These are phyloP conservation scores for Sebastes jordani DNA, from an alignment of 2,797 vertebrate genomes.

Conservation along the genomic window DNA sequence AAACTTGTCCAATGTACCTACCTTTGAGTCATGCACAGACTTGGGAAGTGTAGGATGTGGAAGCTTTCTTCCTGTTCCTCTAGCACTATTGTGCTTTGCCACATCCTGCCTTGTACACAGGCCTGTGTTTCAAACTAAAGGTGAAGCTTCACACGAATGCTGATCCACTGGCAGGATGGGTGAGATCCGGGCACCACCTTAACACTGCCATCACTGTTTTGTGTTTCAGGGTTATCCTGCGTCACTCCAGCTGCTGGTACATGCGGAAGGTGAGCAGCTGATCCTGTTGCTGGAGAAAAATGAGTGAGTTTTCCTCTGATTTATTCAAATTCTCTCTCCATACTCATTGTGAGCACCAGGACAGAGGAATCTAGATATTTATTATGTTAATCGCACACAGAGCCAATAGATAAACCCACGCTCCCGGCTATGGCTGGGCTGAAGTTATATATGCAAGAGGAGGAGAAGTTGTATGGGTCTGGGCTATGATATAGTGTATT, in stretches of 20 bases:
- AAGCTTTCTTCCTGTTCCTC: constrained; percentile 58
- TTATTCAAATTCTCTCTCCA: constrained; percentile 4
- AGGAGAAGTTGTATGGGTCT: constrained; percentile 31
- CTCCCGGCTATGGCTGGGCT: constrained; percentile 1
- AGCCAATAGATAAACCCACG: constrained; percentile 27
- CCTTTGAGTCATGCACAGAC: constrained; percentile 5
- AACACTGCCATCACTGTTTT: constrained; percentile 41
- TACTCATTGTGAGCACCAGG: background rate
- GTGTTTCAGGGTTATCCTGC: constrained; percentile 88
- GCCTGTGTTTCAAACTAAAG: constrained; percentile 23
- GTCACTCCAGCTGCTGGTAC: constrained; percentile 84
- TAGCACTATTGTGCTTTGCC: constrained; percentile 49
- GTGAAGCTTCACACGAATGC: constrained; percentile 28
- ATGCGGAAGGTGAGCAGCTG: constrained; percentile 82
- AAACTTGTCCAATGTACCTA: background rate
- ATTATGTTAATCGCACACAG: constrained; percentile 43
- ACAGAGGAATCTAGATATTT: constrained; percentile 19
- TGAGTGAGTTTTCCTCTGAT: constrained; percentile 84
- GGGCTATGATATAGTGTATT: constrained; percentile 42
- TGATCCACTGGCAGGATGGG: constrained; percentile 47
- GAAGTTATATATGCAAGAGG: constrained; percentile 38
- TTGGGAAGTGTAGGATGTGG: constrained; percentile 42
- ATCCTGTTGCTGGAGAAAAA: constrained; percentile 91
- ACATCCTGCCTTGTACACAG: constrained; percentile 57
- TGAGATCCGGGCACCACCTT: constrained; percentile 46